Conservation (phyloP, 2,888 invertebrate species). For the Dryobotodes eremita region DNA sequence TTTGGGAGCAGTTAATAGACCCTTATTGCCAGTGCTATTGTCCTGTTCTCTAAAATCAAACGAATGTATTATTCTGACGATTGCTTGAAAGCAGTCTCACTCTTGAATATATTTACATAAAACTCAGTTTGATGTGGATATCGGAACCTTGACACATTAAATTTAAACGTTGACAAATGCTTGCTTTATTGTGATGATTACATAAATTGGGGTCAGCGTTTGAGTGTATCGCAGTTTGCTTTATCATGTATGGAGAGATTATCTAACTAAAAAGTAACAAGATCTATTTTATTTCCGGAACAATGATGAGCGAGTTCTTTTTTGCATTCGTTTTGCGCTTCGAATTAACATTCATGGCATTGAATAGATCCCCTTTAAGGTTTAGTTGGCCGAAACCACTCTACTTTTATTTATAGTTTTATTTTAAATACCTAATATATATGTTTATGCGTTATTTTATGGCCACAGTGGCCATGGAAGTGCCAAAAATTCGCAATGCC, state of each 20-base stretch:
- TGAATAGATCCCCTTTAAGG: not conserved
- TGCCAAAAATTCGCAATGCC: not conserved
- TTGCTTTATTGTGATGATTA: constrained; percentile 57
- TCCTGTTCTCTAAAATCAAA: constrained; percentile 22
- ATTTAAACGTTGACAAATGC: constrained; percentile 59
- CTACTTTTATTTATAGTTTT: not conserved
- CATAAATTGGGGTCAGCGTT: constrained; percentile 54
- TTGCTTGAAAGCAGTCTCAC: constrained; percentile 40
- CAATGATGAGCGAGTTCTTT: not conserved
- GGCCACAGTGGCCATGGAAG: constrained; percentile 15
- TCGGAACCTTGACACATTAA: constrained; percentile 64
- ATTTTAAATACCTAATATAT: not conserved
- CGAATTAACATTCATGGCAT: not conserved
- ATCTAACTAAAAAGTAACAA: not conserved
- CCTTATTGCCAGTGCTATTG: constrained; percentile 12
- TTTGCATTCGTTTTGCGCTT: not conserved
- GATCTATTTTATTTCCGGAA: not conserved
- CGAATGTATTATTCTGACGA: constrained; percentile 29
- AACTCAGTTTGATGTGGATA: constrained; percentile 54
- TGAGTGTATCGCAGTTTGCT: constrained; percentile 26
- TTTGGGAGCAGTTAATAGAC: no score
- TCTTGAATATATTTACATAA: constrained; percentile 62
- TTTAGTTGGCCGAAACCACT: not conserved
- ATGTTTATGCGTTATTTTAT: not conserved
- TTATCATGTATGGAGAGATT: constrained; percentile 14